Evolutionary conservation across 2,888 invertebrate species (phyloP).

Genomic region (Orthosia cruda): DNA sequence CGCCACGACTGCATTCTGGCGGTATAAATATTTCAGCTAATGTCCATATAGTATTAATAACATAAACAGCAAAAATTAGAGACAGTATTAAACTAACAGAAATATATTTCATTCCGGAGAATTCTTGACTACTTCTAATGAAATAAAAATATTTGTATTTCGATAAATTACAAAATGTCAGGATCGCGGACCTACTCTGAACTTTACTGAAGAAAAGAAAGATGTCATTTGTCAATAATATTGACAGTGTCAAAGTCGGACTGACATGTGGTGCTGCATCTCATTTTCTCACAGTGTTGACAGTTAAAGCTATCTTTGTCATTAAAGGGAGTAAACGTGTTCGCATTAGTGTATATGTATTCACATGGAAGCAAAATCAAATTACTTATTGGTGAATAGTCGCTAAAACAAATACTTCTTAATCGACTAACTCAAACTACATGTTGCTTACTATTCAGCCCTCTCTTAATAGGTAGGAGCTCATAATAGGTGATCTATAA

Average conservation of each 20-base stretch:
- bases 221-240: neutral
- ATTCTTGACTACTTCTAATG: conserved; percentile 22
- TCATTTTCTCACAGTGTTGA: neutral
- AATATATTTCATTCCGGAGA: conserved; percentile 85
- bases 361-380: neutral
- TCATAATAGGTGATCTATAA: neutral
- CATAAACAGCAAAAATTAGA: conserved; percentile 93
- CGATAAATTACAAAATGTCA: conserved; percentile 8
- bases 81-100: conserved; percentile 93
- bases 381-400: neutral
- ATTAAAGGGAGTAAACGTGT: neutral
- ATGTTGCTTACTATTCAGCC: neutral
- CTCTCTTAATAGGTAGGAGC: too few relatives aligned
- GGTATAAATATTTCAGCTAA: conserved; percentile 94
- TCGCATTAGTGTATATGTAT: neutral
- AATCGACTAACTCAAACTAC: conserved; percentile 38
- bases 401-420: neutral
- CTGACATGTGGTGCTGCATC: conserved; percentile 1
- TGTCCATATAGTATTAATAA: conserved; percentile 95
- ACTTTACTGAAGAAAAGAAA: neutral
- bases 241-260: conserved; percentile 16
- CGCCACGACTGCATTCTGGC: conserved; percentile 93
- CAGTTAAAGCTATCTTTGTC: neutral
- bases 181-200: neutral
- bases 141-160: conserved; percentile 32